These are phyloP conservation scores for Sander lucioperca DNA, from an alignment of 2,113 vertebrate genomes.

Conservation along the genomic window DNA sequence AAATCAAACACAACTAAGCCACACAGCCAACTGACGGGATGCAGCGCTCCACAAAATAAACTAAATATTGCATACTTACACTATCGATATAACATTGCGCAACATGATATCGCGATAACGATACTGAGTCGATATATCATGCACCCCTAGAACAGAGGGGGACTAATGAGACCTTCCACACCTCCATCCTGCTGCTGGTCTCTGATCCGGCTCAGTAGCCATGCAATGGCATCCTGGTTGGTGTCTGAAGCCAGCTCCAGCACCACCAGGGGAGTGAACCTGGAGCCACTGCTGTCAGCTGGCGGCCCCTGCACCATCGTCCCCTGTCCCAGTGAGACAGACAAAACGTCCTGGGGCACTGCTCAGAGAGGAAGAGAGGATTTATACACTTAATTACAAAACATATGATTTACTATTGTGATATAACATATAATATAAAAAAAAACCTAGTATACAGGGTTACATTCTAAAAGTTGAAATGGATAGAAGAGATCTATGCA, in stretches of 20 bases:
- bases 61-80: no score
- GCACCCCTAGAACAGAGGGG: no score
- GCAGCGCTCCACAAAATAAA: no score
- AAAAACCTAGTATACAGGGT: background rate
- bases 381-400: background rate
- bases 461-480: background rate
- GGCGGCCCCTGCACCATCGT: slow-evolving; percentile 84
- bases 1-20: no score
- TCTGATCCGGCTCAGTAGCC: slow-evolving; percentile 90
- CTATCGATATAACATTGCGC: no score
- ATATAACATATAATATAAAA: background rate
- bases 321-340: slow-evolving; percentile 16
- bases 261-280: slow-evolving; percentile 91
- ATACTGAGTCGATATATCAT: no score
- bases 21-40: no score
- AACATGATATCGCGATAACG: no score
- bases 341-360: background rate
- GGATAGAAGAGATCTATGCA: no score
- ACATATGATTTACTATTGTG: background rate
- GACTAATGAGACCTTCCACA: slow-evolving; percentile 49
- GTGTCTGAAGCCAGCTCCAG: slow-evolving; percentile 89
- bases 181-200: slow-evolving; percentile 91
- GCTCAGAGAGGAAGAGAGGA: background rate
- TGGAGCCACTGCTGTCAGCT: slow-evolving; percentile 66
- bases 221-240: slow-evolving; percentile 88